A percentile compares a stretch with the other conserved stretches of the same genome.
These are phyloP conservation scores for Fregetta grallaria DNA, from an alignment of 2,113 vertebrate genomes.

Conservation along the genomic window DNA sequence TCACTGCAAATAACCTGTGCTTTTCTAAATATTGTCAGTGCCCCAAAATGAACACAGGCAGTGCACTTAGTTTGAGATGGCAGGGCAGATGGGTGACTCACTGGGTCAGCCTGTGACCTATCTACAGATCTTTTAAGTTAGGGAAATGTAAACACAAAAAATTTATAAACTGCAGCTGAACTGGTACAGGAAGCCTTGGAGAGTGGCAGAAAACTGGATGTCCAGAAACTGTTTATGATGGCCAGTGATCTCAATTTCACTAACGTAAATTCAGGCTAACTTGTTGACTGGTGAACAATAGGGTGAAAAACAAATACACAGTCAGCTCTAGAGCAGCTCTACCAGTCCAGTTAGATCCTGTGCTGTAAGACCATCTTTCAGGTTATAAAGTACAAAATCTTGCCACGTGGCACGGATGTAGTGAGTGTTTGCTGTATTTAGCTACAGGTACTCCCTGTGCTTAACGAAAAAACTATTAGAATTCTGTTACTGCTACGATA, in stretches of 20 bases:
- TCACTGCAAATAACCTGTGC: background rate
- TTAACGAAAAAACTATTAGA: background rate
- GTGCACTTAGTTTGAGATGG: background rate
- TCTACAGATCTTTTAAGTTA: background rate
- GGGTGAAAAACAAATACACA: background rate
- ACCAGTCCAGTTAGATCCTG: background rate
- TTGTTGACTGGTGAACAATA: background rate
- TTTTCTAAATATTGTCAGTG: background rate
- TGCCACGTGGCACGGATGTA: background rate
- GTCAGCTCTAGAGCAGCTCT: background rate
- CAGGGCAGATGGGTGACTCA: background rate
- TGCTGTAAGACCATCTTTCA: background rate
- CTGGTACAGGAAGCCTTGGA: background rate
- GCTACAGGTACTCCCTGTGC: background rate
- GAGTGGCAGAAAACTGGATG: background rate
- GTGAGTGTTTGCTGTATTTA: background rate
- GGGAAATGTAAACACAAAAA: background rate
- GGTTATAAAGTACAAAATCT: background rate
- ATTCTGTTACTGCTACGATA: background rate
- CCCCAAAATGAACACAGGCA: background rate
- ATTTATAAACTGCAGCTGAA: background rate
- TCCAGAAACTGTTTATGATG: background rate
- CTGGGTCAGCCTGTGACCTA: background rate
- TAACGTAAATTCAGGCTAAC: background rate
- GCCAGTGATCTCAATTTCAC: background rate